Percentiles rank a stretch among this genome's conserved stretches.
Evolutionary conservation across 2,797 vertebrate species (phyloP).

Genomic region (Hafferia zeledoni): DNA sequence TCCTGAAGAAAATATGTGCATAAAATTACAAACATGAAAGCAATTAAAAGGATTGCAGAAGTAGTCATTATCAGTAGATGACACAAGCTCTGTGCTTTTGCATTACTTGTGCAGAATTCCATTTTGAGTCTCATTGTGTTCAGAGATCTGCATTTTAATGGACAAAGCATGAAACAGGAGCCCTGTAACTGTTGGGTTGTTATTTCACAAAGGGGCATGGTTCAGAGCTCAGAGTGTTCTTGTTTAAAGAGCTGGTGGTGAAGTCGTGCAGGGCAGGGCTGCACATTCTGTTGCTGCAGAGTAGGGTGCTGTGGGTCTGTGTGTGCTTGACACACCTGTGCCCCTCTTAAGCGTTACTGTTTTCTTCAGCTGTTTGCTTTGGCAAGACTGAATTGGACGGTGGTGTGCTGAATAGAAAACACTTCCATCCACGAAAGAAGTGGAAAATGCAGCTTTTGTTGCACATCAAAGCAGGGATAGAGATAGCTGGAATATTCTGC

Average conservation of each 20-base stretch:
- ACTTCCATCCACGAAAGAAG: background rate
- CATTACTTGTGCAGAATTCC: background rate
- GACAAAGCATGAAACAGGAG: background rate
- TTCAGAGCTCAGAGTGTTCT: background rate
- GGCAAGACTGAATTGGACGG: background rate
- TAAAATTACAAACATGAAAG: background rate
- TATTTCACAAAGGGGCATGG: background rate
- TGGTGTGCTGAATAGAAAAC: background rate
- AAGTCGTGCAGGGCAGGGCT: background rate
- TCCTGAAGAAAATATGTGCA: background rate
- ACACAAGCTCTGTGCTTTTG: background rate
- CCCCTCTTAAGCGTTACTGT: background rate
- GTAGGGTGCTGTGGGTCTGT: background rate
- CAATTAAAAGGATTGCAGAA: background rate
- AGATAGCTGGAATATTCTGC: background rate
- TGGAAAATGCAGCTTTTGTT: background rate
- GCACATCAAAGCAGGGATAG: background rate
- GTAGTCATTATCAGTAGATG: background rate
- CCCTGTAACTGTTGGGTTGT: background rate
- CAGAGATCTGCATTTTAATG: slow-evolving; percentile 11
- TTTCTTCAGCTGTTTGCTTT: background rate
- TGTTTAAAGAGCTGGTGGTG: background rate
- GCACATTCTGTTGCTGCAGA: background rate
- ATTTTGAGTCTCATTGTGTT: background rate
- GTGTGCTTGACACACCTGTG: background rate